A percentile compares a stretch with the other conserved stretches of the same genome.
Evolutionary conservation across 2,113 vertebrate species (phyloP).

Genomic region (Cathartes aura): DNA sequence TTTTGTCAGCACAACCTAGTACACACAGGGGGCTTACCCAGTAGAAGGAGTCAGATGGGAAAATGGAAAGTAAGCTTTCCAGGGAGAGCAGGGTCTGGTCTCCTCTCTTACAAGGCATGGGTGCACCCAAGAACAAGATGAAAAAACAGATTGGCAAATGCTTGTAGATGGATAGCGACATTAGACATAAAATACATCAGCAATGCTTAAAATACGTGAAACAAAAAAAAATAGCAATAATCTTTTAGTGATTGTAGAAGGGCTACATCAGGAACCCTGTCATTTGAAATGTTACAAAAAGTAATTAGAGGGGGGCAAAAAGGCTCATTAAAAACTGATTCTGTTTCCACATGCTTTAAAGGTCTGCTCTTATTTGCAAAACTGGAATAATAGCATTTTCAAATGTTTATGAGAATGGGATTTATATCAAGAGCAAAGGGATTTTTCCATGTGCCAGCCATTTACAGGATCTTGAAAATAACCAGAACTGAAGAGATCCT

Average conservation of each 20-base stretch:
- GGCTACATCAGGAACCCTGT: neutral
- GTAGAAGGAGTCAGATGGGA: neutral
- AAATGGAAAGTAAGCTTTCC: neutral
- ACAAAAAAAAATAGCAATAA: neutral
- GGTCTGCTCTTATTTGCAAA: neutral
- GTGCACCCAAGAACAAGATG: neutral
- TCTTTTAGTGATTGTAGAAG: neutral
- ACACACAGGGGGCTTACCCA: neutral
- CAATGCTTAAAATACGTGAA: neutral
- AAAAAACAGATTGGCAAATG: neutral
- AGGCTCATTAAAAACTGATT: neutral
- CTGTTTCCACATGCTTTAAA: neutral
- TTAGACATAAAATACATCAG: neutral
- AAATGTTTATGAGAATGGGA: neutral
- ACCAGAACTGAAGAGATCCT: neutral
- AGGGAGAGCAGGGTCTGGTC: neutral
- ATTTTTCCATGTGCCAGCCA: neutral
- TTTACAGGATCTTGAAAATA: neutral
- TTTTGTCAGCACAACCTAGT: neutral
- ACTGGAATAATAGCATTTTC: neutral
- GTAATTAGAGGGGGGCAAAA: neutral
- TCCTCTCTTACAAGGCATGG: neutral
- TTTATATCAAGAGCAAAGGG: neutral
- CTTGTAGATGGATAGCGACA: neutral
- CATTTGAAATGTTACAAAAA: neutral